Evolutionary conservation across 64 coral and sea anemone species (phyloP).

Genomic region (Actinia tenebrosa): DNA sequence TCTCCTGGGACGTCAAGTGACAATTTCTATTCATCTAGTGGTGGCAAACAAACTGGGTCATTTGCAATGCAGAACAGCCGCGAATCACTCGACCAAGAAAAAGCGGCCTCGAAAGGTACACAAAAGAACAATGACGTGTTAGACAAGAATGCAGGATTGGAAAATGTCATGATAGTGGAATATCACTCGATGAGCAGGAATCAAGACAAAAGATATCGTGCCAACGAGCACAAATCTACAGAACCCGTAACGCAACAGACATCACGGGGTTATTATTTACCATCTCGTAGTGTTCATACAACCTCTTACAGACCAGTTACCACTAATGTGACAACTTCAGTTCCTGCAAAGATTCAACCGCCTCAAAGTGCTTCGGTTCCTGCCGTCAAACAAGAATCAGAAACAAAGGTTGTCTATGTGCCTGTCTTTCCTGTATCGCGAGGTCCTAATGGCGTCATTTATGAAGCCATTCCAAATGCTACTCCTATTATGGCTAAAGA

Average conservation of each 20-base stretch:
- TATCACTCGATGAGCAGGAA: slow-evolving; percentile 41
- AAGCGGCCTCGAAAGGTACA: slow-evolving; percentile 6
- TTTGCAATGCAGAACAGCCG: slow-evolving; percentile 42
- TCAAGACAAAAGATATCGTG: slow-evolving; percentile 22
- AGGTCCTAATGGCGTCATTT: slow-evolving; percentile 40
- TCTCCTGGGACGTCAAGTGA: slow-evolving; percentile 47
- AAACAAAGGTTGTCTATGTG: slow-evolving; percentile 38
- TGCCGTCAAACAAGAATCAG: neutral
- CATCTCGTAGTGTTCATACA: neutral
- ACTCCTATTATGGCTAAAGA: slow-evolving; percentile 58
- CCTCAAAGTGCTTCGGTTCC: neutral
- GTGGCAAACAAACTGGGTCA: slow-evolving; percentile 31
- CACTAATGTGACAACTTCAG: neutral
- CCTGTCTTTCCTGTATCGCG: slow-evolving; percentile 51
- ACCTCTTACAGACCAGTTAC: neutral
- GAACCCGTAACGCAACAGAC: neutral
- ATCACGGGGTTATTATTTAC: slow-evolving; percentile 1
- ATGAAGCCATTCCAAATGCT: slow-evolving; percentile 53
- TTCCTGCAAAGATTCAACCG: neutral
- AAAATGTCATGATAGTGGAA: slow-evolving; percentile 71
- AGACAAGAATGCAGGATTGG: slow-evolving; percentile 37
- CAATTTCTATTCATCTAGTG: slow-evolving; percentile 8
- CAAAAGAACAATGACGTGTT: slow-evolving; percentile 33
- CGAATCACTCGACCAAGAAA: slow-evolving; percentile 35
- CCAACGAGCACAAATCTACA: slow-evolving; percentile 19